Base-by-base conservation (phyloP, 2,113 vertebrate species). In the Perca schrenkii region DNA sequence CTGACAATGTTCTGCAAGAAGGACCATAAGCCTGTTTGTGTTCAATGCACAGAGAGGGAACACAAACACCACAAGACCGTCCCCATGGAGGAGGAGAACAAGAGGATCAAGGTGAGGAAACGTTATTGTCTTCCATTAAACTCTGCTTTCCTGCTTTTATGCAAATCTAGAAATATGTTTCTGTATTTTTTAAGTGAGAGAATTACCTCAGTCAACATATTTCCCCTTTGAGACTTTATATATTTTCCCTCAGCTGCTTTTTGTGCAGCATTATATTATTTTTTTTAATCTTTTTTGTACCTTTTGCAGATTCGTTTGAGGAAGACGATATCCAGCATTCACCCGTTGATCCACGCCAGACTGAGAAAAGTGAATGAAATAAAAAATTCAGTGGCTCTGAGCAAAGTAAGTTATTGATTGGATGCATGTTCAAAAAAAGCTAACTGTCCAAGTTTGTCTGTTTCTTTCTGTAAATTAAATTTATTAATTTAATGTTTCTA, bases 1-100 rank as follows among this genome's bases (percentile, higher is more conserved):
- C 96, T 97, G 95, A 96, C 97, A 78, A 95, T 96, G 79, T 98
- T 96, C 94, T 97, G 97, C 88, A 95, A 95, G 93, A 95, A 89
- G 0, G 97, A 97, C 89, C 95, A 96, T 86, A 93, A 89, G 56
- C 97, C 96, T 66, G 94, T 98, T 91, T 98, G 97, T 64, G 95
- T 92, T 73, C 94, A 95, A 22, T 98, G 97, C 88, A 95, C 94
- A 82, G 96, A 97, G 90, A 95, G 93, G 15, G 94, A 96, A 71
- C 97, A 98, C 88, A 95, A 94, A 90, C 92, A 93, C 63, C 97
- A 98, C 79, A 87, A 93, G 84, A 93, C 94, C 0, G 94, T 97
- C 79, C 94, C 95, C 0, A 95, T 97, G 71, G 96, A 96, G 70
- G 94, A 95, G 6, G 96, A 96, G 87, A 95, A 96, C 80, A 94